Evolutionary conservation across 2,113 vertebrate genomes (phyloP).

Genomic region (Dasyornis broadbenti): DNA sequence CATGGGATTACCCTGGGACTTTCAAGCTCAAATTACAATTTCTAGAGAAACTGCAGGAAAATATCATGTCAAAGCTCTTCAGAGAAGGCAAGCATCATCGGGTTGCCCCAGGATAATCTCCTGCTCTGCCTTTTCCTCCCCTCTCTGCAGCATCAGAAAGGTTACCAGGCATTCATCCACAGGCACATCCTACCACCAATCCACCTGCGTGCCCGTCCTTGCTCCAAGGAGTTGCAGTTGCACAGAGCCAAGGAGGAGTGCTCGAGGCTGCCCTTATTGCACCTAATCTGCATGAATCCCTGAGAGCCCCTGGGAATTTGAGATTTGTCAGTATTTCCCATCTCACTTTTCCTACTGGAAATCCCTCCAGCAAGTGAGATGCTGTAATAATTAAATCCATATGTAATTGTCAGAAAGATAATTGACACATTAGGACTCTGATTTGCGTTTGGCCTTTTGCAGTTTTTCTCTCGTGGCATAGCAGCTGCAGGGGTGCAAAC

Average conservation of each 20-base stretch:
- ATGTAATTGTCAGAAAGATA: conserved; percentile 62
- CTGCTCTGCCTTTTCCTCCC: neutral
- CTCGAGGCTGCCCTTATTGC: conserved; percentile 31
- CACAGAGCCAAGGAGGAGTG: neutral
- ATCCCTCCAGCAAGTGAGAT: conserved; percentile 70
- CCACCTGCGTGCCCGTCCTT: neutral
- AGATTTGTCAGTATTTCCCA: conserved; percentile 62
- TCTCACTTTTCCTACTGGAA: conserved; percentile 74
- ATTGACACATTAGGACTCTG: conserved; percentile 48
- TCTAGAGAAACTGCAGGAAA: neutral
- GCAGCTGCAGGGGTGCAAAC: neutral
- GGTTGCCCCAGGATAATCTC: neutral
- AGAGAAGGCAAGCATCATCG: neutral
- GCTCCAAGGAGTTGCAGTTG: neutral
- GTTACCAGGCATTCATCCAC: neutral
- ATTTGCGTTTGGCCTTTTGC: neutral
- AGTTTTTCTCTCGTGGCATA: fast-evolving
- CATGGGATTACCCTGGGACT: neutral
- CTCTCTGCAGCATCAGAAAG: neutral
- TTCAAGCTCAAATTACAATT: neutral
- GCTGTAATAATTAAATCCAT: conserved; percentile 71
- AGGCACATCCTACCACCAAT: neutral
- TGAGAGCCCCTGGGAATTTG: conserved; percentile 51
- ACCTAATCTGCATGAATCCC: conserved; percentile 52
- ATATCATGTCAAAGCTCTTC: neutral